Percentiles rank a stretch among this genome's conserved stretches.
phyloP scores from a whole-genome alignment of 2,797 vertebrate species.

The Rhabdomys pumilio region DNA sequence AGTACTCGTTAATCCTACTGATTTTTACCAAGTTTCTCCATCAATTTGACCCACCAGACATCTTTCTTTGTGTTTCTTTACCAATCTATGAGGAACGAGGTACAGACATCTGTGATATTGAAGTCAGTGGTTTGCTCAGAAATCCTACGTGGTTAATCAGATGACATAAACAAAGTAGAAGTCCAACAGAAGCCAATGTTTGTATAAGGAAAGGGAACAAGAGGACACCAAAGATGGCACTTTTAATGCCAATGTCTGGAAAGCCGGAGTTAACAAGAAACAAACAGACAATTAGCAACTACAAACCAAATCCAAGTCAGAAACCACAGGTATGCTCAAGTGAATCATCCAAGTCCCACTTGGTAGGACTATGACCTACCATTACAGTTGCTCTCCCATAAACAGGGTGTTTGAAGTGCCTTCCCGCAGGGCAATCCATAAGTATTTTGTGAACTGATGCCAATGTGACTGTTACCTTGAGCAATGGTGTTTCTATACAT shows the following conservation, averaged over 20 bases:
- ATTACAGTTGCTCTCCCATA: background rate
- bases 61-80: conserved; percentile 8
- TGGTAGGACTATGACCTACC: background rate
- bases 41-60: background rate
- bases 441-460: background rate
- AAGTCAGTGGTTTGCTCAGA: background rate
- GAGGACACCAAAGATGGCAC: rapidly evolving
- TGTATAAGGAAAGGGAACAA: background rate
- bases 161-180: background rate
- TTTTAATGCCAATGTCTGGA: background rate
- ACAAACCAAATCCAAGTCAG: background rate
- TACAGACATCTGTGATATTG: background rate
- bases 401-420: background rate
- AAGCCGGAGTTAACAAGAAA: background rate
- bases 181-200: background rate
- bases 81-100: background rate
- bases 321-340: background rate
- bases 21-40: background rate
- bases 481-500: background rate
- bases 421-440: conserved; percentile 34
- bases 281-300: background rate
- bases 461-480: background rate
- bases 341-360: background rate
- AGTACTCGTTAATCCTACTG: background rate
- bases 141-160: background rate